Percentiles rank a stretch among this genome's conserved stretches.
These are phyloP conservation scores for Aramus guarauna DNA, from an alignment of 2,113 vertebrate genomes.

Conservation along the genomic window DNA sequence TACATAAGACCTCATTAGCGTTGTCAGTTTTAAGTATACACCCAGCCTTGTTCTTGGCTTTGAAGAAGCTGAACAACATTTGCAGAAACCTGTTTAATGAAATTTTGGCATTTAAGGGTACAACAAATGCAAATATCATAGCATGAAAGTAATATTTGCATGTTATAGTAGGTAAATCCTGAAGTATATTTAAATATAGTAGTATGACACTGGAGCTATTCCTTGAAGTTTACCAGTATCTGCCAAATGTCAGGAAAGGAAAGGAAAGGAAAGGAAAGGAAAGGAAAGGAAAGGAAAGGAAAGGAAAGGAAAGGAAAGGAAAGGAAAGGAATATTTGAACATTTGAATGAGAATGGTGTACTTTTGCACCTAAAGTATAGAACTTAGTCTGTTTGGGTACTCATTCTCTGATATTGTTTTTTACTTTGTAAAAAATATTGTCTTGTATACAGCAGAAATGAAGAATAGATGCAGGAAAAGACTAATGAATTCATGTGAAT, in stretches of 20 bases:
- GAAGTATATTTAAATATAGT: background rate
- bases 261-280: background rate
- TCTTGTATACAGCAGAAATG: background rate
- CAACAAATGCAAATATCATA: slow-evolving; percentile 34
- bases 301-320: background rate
- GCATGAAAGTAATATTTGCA: background rate
- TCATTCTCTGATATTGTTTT: background rate
- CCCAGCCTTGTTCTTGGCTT: slow-evolving; percentile 4
- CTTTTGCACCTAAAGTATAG: background rate
- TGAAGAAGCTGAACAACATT: slow-evolving; percentile 6
- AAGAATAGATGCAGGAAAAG: background rate
- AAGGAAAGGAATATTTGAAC: background rate
- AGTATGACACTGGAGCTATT: background rate
- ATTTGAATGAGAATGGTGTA: background rate
- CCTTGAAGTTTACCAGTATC: background rate
- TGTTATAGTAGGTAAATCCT: background rate
- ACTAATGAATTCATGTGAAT: background rate
- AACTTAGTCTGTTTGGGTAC: background rate
- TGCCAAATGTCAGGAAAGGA: background rate
- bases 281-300: too few relatives aligned
- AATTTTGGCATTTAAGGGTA: slow-evolving; percentile 20
- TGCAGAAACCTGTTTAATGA: slow-evolving; percentile 17
- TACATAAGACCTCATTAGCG: background rate
- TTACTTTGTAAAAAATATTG: background rate
- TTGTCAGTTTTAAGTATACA: background rate